phyloP scores from a whole-genome alignment of 2,888 invertebrate species.

The Ceratothoa steindachneri region DNA sequence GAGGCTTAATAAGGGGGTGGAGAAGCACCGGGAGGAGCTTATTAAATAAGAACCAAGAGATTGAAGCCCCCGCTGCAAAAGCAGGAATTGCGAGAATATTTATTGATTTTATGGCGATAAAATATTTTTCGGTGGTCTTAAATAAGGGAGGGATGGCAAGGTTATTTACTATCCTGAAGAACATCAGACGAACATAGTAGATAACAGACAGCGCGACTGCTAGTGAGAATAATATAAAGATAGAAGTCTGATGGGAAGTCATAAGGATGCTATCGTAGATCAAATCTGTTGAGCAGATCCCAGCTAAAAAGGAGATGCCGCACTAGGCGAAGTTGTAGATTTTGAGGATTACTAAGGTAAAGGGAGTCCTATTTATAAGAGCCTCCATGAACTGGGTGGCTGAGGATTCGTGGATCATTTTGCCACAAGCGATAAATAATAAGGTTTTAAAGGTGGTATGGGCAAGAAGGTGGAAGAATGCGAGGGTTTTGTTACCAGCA shows the following conservation, averaged over 20 bases:
- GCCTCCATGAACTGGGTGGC: not conserved
- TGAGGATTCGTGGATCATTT: not conserved
- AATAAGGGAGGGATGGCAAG: too few species aligned
- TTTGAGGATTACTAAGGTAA: not conserved
- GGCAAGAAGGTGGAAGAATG: not conserved
- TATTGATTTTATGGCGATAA: too few species aligned
- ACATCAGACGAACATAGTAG: too few species aligned
- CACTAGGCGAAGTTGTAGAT: not conserved
- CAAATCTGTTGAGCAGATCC: not conserved
- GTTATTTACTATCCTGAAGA: too few species aligned
- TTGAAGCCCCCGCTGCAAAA: too few species aligned
- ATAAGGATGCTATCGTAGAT: not conserved
- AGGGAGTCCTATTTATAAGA: not conserved
- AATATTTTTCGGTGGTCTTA: too few species aligned
- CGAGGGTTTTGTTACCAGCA: not conserved
- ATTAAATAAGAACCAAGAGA: too few species aligned
- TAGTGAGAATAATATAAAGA: too few species aligned
- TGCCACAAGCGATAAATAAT: not conserved
- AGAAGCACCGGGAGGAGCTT: too few species aligned
- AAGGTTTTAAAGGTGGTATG: not conserved
- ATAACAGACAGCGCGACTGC: too few species aligned
- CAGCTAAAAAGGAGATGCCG: not conserved
- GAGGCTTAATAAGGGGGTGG: too few species aligned
- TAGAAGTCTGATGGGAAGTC: conserved; percentile 57
- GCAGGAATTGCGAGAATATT: too few species aligned